Evolutionary conservation across 2,888 invertebrate species (phyloP), one percentile per base, ranked within the genome.

Genomic region (Acanthosepion lycidas): DNA sequence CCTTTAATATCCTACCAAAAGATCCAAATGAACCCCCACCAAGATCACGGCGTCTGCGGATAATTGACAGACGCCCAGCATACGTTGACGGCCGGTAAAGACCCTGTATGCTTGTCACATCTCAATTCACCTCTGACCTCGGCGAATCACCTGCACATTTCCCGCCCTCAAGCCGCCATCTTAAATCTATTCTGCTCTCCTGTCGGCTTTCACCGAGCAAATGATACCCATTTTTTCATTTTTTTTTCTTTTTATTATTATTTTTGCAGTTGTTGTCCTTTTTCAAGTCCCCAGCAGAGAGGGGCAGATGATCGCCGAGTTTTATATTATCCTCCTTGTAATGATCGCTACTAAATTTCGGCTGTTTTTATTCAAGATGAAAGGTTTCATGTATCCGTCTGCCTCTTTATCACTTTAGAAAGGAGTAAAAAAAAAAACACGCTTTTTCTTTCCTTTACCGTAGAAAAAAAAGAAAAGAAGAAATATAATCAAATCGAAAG

Each of bases 61-160:
- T 78, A 78, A 78, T 78, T 78, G 78, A 78, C 78, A 78, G 78
- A 78, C 78, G 78, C 78, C n/a, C 78, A 78, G n/a, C 78, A 78
- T 78, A 78, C 78, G 78, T 78, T 78, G 78, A 15, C 78, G 78
- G n/a, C 78, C 78, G n/a, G n/a, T 78, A 78, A 78, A 78, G 78
- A 78, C 78, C 78, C 78, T 78, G 78, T 78, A 78, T n/a, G 78
- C n/a, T n/a, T n/a, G n/a, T 78, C 78, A 78, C 78, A 78, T 78
- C 78, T 78, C 78, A 78, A n/a, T 78, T 78, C 78, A 78, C 78
- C 78, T 78, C n/a, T 78, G 78, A 78, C 78, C 78, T 78, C 78
- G 18, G 23, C 78, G n/a, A n/a, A 78, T n/a, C 78, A 78, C 78
- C n/a, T 78, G n/a, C 59, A 59, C 59, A 59, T 59, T 59, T 59